Percentiles rank a stretch among this genome's conserved stretches.
Evolutionary conservation across 2,113 vertebrate genomes (phyloP).

Genomic region (Protobothrops mucrosquamatus): DNA sequence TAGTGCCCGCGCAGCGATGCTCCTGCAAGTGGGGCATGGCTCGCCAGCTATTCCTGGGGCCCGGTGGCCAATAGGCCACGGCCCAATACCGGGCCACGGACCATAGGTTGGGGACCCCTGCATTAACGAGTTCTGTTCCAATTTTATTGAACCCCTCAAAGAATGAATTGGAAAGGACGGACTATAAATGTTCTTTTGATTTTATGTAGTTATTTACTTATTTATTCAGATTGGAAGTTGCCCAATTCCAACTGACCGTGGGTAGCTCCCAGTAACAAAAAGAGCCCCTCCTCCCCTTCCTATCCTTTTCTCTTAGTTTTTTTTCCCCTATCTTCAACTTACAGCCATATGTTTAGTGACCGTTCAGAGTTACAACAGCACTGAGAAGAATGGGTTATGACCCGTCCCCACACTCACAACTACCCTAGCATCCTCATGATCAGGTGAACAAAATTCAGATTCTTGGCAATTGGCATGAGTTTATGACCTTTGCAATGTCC

Average conservation of each 20-base stretch:
- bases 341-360: background rate
- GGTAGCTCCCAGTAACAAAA: background rate
- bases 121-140: background rate
- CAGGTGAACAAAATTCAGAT: background rate
- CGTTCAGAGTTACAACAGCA: background rate
- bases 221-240: background rate
- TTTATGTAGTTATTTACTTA: background rate
- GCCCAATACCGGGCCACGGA: too few relatives aligned
- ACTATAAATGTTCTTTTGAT: background rate
- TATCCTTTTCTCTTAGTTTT: background rate
- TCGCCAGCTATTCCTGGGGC: too few relatives aligned
- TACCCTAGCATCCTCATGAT: background rate
- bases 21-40: too few relatives aligned
- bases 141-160: background rate
- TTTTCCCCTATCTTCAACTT: background rate
- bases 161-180: background rate
- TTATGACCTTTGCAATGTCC: background rate
- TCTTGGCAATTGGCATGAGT: background rate
- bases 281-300: background rate
- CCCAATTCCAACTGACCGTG: background rate
- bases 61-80: too few relatives aligned
- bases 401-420: background rate
- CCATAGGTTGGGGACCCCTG: too few relatives aligned
- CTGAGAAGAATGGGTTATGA: background rate
- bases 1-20: too few relatives aligned